Evolutionary conservation across 2,113 vertebrate species (phyloP), one percentile per base, ranked within the genome.

Genomic region (Actinemys pallida): DNA sequence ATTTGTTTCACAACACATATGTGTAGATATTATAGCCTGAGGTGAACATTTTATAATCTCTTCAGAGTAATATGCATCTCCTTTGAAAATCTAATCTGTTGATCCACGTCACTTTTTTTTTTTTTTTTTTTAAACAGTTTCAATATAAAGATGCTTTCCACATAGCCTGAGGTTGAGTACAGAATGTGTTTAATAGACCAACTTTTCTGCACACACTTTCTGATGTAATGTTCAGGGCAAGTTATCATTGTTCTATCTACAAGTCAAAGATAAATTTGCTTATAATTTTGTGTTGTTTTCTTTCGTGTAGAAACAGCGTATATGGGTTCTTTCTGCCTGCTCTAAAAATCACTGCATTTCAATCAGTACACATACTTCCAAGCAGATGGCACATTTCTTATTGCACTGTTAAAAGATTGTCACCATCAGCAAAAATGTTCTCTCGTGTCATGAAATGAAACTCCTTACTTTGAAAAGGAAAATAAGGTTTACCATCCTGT

Each of bases 381-480:
- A 94, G 0, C 0, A 10, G 69, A 14, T 31, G 27, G 75, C 39
- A 76, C 8, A 27, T 88, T 93, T 84, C 81, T 10, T 75, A 53
- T 54, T 82, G 39, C 5, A 53, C 16, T 56, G 4, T 17, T 10
- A 17, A 49, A 42, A 50, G 50, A 0, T 0, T 45, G 27, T 5
- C 52, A 84, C 57, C 69, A 83, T 78, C 0, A 56, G 8, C 3
- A 87, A 72, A 93, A 75, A 45, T 4, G 65, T n/a, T 69, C 9
- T 3, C 13, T 25, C 35, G 2, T n/a, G 65, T 65, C 29, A 80
- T 17, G 5, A 52, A 94, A 90, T 83, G 1, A 75, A 79, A 79
- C 25, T 4, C 2, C 4, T 27, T 27, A 45, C 39, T 59, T 14
- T 47, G 20, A 10, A 5, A 6, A 4, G 42, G 12, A 47, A 78